Percentiles rank a stretch among this genome's conserved stretches.
These are phyloP conservation scores for Sigmodon hispidus DNA, from an alignment of 2,113 vertebrate species.

Conservation along the genomic window DNA sequence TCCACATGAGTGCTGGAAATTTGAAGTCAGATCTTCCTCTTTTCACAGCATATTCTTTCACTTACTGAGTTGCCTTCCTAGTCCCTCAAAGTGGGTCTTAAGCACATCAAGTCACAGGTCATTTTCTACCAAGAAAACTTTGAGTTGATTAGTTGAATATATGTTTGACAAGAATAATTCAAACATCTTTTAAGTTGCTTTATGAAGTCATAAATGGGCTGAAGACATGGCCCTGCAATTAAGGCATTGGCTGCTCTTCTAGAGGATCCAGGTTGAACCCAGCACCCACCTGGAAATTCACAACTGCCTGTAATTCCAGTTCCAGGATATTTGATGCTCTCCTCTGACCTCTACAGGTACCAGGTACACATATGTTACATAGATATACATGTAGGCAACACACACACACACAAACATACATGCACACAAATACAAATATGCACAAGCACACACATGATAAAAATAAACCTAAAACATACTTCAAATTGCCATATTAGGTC, in stretches of 20 bases:
- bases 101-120: not conserved
- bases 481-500: not conserved
- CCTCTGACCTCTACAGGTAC: not conserved
- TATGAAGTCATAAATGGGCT: not conserved
- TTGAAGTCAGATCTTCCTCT: not conserved
- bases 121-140: not conserved
- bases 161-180: not conserved
- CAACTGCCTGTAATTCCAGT: not conserved
- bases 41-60: not conserved
- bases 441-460: too few relatives aligned
- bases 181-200: conserved; percentile 2
- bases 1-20: not conserved
- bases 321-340: not conserved
- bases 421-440: not conserved
- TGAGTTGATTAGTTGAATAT: not conserved
- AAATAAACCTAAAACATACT: not conserved
- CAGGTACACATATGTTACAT: not conserved
- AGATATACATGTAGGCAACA: not conserved
- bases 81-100: not conserved
- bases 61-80: not conserved
- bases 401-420: not conserved
- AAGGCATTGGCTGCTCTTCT: not conserved
- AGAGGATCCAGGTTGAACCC: not conserved
- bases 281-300: not conserved
- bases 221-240: not conserved